A percentile compares a stretch with the other conserved stretches of the same genome.
phyloP scores from a whole-genome alignment of 2,888 invertebrate species.

The Onchidella celtica region DNA sequence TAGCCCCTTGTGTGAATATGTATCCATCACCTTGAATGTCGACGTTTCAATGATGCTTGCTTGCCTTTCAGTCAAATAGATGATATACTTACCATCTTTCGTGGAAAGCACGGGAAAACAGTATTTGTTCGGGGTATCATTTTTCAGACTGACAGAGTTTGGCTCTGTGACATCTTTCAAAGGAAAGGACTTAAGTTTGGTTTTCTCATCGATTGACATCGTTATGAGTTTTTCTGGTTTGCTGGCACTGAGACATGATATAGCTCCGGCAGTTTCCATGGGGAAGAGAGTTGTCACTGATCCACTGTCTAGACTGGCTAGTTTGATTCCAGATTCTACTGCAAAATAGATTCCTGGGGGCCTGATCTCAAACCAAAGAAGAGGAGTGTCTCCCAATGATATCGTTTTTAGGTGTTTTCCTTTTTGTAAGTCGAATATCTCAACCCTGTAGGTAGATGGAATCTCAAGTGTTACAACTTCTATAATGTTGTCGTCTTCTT shows the following conservation, averaged over 20 bases:
- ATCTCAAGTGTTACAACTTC: not conserved
- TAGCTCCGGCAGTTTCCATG: not conserved
- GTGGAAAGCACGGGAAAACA: slow-evolving; percentile 40
- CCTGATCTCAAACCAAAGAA: slow-evolving; percentile 52
- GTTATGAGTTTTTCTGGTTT: slow-evolving; percentile 25
- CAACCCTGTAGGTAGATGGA: not conserved
- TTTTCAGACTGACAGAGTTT: slow-evolving; percentile 13
- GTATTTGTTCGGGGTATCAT: slow-evolving; percentile 1
- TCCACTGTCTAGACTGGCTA: slow-evolving; percentile 42
- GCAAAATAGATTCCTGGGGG: slow-evolving; percentile 39
- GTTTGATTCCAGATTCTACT: slow-evolving; percentile 32
- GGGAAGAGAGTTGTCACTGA: slow-evolving; percentile 29
- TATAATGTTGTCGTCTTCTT: not conserved
- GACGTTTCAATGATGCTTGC: slow-evolving; percentile 44
- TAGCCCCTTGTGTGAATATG: slow-evolving; percentile 43
- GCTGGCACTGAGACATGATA: slow-evolving; percentile 1
- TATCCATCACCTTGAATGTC: slow-evolving; percentile 14
- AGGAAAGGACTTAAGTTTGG: slow-evolving; percentile 4
- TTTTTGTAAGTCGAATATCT: slow-evolving; percentile 42
- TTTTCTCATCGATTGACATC: not conserved
- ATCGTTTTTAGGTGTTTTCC: slow-evolving; percentile 45
- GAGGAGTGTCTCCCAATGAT: slow-evolving; percentile 10
- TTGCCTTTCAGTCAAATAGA: slow-evolving; percentile 41
- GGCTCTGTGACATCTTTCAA: slow-evolving; percentile 9
- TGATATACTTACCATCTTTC: slow-evolving; percentile 50